A percentile compares a stretch with the other conserved stretches of the same genome.
phyloP scores from a whole-genome alignment of 2,113 vertebrate species.

The Aegotheles bennettii region DNA sequence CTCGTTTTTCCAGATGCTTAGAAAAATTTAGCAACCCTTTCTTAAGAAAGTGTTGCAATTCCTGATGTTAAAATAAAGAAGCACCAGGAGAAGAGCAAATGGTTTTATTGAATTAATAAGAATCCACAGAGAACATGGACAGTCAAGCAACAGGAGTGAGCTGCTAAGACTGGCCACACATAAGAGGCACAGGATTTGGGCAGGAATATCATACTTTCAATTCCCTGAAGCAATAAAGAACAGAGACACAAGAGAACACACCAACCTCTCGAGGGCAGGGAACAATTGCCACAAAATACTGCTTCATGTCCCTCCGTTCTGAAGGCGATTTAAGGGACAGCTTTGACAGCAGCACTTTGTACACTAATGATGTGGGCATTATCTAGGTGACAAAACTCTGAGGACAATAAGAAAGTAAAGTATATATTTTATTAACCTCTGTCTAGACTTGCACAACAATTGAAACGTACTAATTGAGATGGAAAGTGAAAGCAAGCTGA shows the following conservation, averaged over 20 bases:
- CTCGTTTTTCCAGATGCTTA: conserved; percentile 63
- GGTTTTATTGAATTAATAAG: not conserved
- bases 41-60: conserved; percentile 25
- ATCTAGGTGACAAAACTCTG: not conserved
- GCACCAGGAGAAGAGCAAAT: not conserved
- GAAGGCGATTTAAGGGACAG: not conserved
- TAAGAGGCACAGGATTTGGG: not conserved
- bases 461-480: not conserved
- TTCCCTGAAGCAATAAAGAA: not conserved
- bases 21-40: conserved; percentile 44
- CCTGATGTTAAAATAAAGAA: not conserved
- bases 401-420: not conserved
- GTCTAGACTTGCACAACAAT: not conserved
- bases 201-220: not conserved
- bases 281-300: not conserved
- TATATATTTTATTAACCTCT: not conserved
- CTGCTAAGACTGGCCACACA: not conserved
- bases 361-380: not conserved
- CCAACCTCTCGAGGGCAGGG: not conserved
- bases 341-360: not conserved
- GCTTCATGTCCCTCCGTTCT: not conserved
- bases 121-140: not conserved
- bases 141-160: not conserved
- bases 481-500: not conserved
- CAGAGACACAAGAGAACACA: not conserved